Base-by-base conservation (phyloP, 2,888 invertebrate species). In the Hanleya hanleyi region DNA sequence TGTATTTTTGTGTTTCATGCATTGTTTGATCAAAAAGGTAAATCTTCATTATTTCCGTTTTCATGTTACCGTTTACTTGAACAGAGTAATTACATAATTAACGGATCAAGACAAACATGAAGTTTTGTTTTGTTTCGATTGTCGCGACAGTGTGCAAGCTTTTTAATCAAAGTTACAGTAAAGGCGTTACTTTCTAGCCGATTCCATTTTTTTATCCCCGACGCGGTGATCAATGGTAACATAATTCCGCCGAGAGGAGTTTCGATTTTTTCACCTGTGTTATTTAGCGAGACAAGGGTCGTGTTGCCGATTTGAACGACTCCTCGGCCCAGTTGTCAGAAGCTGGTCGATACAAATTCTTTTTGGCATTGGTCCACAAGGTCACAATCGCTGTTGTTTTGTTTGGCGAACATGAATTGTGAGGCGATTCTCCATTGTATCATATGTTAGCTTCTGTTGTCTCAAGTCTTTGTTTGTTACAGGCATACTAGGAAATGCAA, bases 401-500 rank as follows among this genome's bases (percentile, higher is more conserved):
- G 57, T 57, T 22, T 57, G 57, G 26, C 7, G 57, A 57, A 29
- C 57, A 57, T 57, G 57, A 57, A 57, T 57, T 57, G 26, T 57
- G 29, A 15, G 57, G 57, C 57, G 22, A 57, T 29, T 29, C 12
- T 57, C 57, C 32, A 57, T 32, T 57, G 57, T 57, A 57, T 57
- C 57, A 57, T 22, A 18, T 57, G 3, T 32, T 57, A 15, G 29
- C 18, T 32, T 57, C 57, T 29, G 32, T 29, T 57, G 29, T 57
- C 29, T 57, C 57, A 29, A 4, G 4, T 18, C 32, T 57, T 57
- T 57, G 57, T 57, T 57, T 57, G 32, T 57, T 57, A 29, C 57
- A 9, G 29, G 57, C 57, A 57, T 32, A 57, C 57, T 57, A 22
- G 57, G 57, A 57, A 57, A 57, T 57, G 57, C 32, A 57, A 57